These are phyloP conservation scores for Campylomormyrus tamandua DNA, from an alignment of 2,113 vertebrate genomes.

Conservation along the genomic window DNA sequence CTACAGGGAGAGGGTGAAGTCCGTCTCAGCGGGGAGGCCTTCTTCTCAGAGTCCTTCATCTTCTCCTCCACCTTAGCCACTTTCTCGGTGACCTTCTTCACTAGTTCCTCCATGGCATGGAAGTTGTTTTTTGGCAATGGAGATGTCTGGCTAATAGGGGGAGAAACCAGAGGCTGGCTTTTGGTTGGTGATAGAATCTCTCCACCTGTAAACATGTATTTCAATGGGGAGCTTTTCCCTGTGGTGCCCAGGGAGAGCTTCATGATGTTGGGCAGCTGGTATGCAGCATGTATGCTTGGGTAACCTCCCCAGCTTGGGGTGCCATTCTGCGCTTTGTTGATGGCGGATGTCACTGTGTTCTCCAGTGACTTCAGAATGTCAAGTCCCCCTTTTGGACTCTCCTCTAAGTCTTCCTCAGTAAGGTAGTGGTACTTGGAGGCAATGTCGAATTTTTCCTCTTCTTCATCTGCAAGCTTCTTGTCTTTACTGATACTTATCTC, in stretches of 20 bases:
- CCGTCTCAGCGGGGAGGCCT: constrained; percentile 71
- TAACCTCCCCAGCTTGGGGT: constrained; percentile 97
- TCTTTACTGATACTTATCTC: constrained; percentile 70
- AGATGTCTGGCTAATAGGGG: constrained; percentile 83
- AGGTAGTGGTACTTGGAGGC: constrained; percentile 93
- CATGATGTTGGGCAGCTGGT: constrained; percentile 98
- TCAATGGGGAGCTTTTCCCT: constrained; percentile 76
- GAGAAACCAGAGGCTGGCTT: constrained; percentile 77
- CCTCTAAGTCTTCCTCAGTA: constrained; percentile 91
- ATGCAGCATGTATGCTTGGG: constrained; percentile 95
- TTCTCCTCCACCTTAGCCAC: constrained; percentile 95
- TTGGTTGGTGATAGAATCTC: constrained; percentile 82
- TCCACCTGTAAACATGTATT: constrained; percentile 76
- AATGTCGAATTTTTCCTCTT: constrained; percentile 90
- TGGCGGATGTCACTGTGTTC: constrained; percentile 95
- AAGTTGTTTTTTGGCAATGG: constrained; percentile 92
- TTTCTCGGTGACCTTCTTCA: constrained; percentile 96
- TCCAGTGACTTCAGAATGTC: constrained; percentile 97
- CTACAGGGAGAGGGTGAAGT: constrained; percentile 82
- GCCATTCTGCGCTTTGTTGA: constrained; percentile 98
- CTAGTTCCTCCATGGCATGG: constrained; percentile 94
- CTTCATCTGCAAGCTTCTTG: constrained; percentile 70
- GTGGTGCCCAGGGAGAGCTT: constrained; percentile 85
- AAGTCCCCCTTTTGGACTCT: constrained; percentile 90
- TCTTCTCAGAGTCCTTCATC: constrained; percentile 75